Percentiles rank a stretch among this genome's conserved stretches.
Evolutionary conservation across 1,140 invertebrate species (phyloP).

Genomic region (Pseudomyrmex dendroicus): DNA sequence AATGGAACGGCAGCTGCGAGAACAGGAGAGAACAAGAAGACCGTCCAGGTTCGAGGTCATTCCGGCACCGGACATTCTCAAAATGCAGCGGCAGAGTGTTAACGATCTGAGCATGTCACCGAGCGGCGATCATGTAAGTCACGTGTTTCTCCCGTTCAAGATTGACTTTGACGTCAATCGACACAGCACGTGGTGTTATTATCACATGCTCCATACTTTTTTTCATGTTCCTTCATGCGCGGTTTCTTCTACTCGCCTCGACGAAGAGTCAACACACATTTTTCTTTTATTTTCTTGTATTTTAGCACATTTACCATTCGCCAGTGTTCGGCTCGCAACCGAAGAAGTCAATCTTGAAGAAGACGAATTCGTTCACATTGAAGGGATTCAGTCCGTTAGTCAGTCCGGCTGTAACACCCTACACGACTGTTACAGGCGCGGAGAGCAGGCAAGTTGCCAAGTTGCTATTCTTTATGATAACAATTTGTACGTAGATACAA

Average conservation of each 20-base stretch:
- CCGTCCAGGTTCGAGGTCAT: conserved; percentile 91
- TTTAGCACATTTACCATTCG: conserved; percentile 82
- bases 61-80: conserved; percentile 88
- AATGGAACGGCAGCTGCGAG: conserved; percentile 83
- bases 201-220: not conserved
- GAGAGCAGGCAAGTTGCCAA: conserved; percentile 88
- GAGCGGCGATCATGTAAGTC: conserved; percentile 80
- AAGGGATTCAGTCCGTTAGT: conserved; percentile 89
- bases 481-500: no score
- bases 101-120: conserved; percentile 81
- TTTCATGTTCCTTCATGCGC: no score
- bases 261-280: not conserved
- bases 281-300: conserved; percentile 10
- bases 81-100: conserved; percentile 84
- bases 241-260: not conserved
- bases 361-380: conserved; percentile 95
- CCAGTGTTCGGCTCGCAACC: conserved; percentile 88
- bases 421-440: conserved; percentile 94
- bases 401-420: conserved; percentile 90
- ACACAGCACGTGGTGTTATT: not conserved
- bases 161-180: conserved; percentile 60
- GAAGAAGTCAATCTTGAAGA: conserved; percentile 96
- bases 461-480: not conserved
- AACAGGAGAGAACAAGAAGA: conserved; percentile 86
- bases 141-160: not conserved